A percentile compares a stretch with the other conserved stretches of the same genome.
phyloP scores from a whole-genome alignment of 1,140 invertebrate species.

The Penaeus japonicus region DNA sequence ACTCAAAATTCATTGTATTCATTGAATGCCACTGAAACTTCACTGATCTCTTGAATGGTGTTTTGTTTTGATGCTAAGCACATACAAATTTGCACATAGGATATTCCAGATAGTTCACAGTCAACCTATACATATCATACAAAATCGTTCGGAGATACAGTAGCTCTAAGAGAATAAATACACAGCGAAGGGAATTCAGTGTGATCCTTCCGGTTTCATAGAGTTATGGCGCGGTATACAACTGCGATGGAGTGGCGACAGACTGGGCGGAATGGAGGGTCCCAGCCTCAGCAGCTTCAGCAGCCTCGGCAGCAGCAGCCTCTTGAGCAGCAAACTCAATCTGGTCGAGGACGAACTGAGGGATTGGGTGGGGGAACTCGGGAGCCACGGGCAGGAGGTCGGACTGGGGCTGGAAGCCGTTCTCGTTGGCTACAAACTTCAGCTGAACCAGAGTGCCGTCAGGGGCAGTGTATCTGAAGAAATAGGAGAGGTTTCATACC shows the following conservation, averaged over 20 bases:
- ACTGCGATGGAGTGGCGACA: neutral
- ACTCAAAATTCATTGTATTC: too few relatives aligned
- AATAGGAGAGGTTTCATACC: neutral
- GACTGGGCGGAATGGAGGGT: too few relatives aligned
- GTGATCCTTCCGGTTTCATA: too few relatives aligned
- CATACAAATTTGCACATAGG: too few relatives aligned
- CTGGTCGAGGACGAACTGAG: conserved; percentile 26
- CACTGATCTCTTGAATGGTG: too few relatives aligned
- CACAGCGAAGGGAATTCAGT: too few relatives aligned
- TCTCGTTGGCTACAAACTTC: conserved; percentile 24
- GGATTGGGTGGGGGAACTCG: conserved; percentile 27
- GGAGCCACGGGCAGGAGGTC: conserved; percentile 32
- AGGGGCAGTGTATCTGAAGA: conserved; percentile 4
- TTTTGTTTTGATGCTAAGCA: too few relatives aligned
- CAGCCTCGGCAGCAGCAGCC: neutral
- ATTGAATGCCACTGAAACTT: too few relatives aligned
- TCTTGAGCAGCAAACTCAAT: neutral
- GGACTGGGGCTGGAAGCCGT: conserved; percentile 23
- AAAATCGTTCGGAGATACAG: too few relatives aligned
- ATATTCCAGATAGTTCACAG: too few relatives aligned
- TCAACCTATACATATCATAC: too few relatives aligned
- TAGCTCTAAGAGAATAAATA: too few relatives aligned
- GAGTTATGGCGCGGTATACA: neutral
- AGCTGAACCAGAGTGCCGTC: conserved; percentile 15
- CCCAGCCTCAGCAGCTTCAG: neutral